A percentile compares a stretch with the other conserved stretches of the same genome.
Conservation (phyloP, 2,888 invertebrate genomes). For the Argyresthia albistria region DNA sequence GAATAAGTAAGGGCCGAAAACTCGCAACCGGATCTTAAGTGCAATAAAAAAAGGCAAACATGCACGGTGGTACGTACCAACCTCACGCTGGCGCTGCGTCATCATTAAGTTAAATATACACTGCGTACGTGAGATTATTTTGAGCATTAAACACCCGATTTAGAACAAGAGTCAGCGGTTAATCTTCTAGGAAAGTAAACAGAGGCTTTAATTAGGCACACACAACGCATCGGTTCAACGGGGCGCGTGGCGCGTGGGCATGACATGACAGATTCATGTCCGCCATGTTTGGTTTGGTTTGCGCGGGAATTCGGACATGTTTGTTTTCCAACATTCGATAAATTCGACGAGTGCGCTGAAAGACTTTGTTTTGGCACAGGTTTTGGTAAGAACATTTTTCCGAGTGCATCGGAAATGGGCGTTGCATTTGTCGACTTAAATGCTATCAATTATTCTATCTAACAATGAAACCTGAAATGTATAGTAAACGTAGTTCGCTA, state of each 20-base stretch:
- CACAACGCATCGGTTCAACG: slow-evolving; percentile 23
- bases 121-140: slow-evolving; percentile 51
- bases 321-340: slow-evolving; percentile 51
- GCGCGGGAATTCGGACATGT: slow-evolving; percentile 37
- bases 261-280: slow-evolving; percentile 40
- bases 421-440: slow-evolving; percentile 20
- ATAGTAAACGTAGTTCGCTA: too few species aligned
- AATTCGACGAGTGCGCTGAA: slow-evolving; percentile 57
- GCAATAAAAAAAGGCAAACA: slow-evolving; percentile 22
- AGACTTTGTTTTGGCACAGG: slow-evolving; percentile 31
- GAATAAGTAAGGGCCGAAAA: too few species aligned
- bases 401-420: slow-evolving; percentile 13
- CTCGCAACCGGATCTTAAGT: too few species aligned
- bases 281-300: slow-evolving; percentile 39
- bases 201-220: slow-evolving; percentile 48
- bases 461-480: background rate
- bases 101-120: slow-evolving; percentile 9
- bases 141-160: slow-evolving; percentile 41
- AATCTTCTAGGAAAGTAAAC: slow-evolving; percentile 55
- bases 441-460: background rate
- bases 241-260: slow-evolving; percentile 51
- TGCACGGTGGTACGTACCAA: slow-evolving; percentile 9
- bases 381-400: slow-evolving; percentile 21
- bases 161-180: slow-evolving; percentile 43
- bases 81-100: slow-evolving; percentile 15